Evolutionary conservation across 1,140 invertebrate species (phyloP).

Genomic region (Zaprionus ornatus): DNA sequence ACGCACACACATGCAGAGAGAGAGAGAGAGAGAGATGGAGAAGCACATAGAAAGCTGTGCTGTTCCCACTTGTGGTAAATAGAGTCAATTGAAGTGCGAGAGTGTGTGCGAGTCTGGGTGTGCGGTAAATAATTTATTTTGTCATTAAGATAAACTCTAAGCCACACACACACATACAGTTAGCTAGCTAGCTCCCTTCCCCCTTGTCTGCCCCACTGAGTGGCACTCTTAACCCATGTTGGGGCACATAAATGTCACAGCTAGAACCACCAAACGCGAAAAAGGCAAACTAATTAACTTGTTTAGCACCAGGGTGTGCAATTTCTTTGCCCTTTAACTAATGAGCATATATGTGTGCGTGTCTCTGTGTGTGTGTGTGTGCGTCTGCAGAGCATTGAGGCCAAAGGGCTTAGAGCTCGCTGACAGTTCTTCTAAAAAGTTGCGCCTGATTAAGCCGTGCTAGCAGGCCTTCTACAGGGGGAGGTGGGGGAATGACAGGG

Average conservation of each 20-base stretch:
- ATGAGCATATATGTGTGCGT: conserved; percentile 42
- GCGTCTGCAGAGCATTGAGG: conserved; percentile 18
- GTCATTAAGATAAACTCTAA: conserved; percentile 76
- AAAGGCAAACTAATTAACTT: conserved; percentile 79
- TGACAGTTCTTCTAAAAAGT: conserved; percentile 53
- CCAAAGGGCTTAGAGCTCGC: neutral
- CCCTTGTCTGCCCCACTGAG: neutral
- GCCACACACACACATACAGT: conserved; percentile 33
- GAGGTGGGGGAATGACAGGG: neutral
- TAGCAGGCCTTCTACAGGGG: neutral
- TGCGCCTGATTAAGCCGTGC: conserved; percentile 54
- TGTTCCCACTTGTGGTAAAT: conserved; percentile 48
- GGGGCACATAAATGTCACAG: conserved; percentile 47
- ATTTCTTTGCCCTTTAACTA: conserved; percentile 67
- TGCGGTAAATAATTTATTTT: conserved; percentile 79
- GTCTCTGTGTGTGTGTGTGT: conserved; percentile 30
- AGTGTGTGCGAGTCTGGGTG: conserved; percentile 16
- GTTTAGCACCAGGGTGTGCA: conserved; percentile 71
- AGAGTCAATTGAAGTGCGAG: conserved; percentile 69
- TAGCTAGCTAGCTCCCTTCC: neutral
- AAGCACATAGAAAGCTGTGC: neutral
- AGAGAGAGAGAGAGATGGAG: no score
- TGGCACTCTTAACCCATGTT: conserved; percentile 31
- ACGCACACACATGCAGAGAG: conserved; percentile 19
- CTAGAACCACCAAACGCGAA: conserved; percentile 34